phyloP scores from a whole-genome alignment of 2,888 invertebrate species.

The Julus scanicus region DNA sequence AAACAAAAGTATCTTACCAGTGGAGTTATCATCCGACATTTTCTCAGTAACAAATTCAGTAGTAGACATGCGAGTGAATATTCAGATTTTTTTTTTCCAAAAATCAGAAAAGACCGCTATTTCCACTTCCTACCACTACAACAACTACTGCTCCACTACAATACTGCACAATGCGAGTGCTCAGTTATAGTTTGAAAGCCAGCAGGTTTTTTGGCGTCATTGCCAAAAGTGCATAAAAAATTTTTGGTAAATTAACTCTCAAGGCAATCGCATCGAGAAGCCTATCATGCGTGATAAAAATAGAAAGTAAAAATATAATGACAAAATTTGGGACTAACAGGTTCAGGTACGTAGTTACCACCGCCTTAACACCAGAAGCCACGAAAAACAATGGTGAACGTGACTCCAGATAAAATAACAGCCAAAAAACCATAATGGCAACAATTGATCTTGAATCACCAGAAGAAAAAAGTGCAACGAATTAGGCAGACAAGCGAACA shows the following conservation, averaged over 20 bases:
- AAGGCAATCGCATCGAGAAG: background rate
- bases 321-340: constrained; percentile 6
- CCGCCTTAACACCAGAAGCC: background rate
- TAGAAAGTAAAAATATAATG: constrained; percentile 13
- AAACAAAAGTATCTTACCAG: background rate
- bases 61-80: background rate
- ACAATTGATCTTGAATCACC: constrained; percentile 20
- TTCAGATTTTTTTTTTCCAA: background rate
- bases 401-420: background rate
- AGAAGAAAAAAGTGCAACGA: background rate
- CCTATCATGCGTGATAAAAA: constrained; percentile 24
- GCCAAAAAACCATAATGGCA: background rate
- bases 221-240: constrained; percentile 15
- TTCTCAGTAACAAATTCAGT: background rate
- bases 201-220: constrained; percentile 27
- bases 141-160: background rate
- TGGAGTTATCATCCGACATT: background rate
- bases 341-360: background rate
- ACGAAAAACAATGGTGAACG: background rate
- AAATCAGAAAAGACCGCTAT: background rate
- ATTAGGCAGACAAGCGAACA: constrained; percentile 8
- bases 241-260: background rate
- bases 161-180: background rate
- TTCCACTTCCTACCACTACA: background rate
- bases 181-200: background rate